Percentiles rank a stretch among this genome's conserved stretches.
Evolutionary conservation across 2,113 vertebrate species (phyloP).

Genomic region (Enhydra lutris): DNA sequence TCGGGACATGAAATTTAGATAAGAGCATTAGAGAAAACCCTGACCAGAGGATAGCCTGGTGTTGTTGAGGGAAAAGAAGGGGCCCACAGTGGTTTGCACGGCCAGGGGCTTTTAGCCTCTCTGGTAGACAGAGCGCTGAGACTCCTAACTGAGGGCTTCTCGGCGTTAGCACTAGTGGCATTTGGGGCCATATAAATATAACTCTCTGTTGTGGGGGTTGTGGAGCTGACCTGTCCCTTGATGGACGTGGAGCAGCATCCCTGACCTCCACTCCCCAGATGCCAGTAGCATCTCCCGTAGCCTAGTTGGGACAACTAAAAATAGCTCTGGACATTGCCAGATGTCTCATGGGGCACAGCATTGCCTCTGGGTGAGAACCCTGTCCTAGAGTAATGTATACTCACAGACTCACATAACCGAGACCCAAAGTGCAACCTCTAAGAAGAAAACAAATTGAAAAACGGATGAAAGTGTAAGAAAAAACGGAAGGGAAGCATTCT

Average conservation of each 20-base stretch:
- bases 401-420: neutral
- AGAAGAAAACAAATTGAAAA: neutral
- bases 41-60: no score
- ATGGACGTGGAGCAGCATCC: neutral
- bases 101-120: neutral
- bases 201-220: neutral
- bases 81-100: fast-evolving
- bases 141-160: neutral
- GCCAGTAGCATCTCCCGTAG: neutral
- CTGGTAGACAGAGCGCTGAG: neutral
- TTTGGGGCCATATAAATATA: neutral
- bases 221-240: no score
- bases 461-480: neutral
- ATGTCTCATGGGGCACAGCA: neutral
- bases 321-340: neutral
- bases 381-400: neutral
- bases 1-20: neutral
- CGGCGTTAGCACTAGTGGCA: neutral
- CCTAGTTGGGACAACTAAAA: neutral
- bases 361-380: neutral
- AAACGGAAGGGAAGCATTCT: neutral
- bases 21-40: neutral
- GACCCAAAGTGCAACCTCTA: neutral
- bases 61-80: neutral
- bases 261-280: neutral